phyloP scores from a whole-genome alignment of 2,113 vertebrate genomes.

The Aegithalos caudatus region DNA sequence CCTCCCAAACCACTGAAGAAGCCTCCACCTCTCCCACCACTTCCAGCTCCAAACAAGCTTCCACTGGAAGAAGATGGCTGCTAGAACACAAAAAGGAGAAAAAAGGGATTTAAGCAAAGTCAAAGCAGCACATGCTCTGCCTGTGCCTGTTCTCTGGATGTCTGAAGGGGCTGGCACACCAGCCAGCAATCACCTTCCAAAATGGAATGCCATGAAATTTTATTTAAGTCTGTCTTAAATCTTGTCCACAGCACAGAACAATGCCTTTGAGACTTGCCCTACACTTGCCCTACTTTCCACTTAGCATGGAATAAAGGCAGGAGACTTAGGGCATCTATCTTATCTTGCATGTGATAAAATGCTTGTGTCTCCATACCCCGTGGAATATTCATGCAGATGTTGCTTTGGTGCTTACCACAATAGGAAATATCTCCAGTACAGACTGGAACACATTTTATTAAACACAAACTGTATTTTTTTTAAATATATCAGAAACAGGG shows the following conservation, averaged over 20 bases:
- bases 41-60: slow-evolving; percentile 81
- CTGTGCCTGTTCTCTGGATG: neutral
- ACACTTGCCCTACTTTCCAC: neutral
- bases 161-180: neutral
- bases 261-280: neutral
- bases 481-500: neutral
- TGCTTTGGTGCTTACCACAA: neutral
- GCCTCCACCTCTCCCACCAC: slow-evolving; percentile 73
- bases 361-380: neutral
- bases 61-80: slow-evolving; percentile 76
- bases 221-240: neutral
- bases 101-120: neutral
- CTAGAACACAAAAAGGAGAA: slow-evolving; percentile 27
- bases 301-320: neutral
- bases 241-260: neutral
- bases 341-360: neutral
- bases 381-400: neutral
- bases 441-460: neutral
- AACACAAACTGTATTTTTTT: neutral
- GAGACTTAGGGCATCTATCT: neutral
- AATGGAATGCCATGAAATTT: neutral
- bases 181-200: neutral
- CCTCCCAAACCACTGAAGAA: slow-evolving; percentile 96
- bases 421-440: neutral
- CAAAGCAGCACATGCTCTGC: neutral